phyloP scores from a whole-genome alignment of 2,797 vertebrate species.

The Sebastes steindachneri region DNA sequence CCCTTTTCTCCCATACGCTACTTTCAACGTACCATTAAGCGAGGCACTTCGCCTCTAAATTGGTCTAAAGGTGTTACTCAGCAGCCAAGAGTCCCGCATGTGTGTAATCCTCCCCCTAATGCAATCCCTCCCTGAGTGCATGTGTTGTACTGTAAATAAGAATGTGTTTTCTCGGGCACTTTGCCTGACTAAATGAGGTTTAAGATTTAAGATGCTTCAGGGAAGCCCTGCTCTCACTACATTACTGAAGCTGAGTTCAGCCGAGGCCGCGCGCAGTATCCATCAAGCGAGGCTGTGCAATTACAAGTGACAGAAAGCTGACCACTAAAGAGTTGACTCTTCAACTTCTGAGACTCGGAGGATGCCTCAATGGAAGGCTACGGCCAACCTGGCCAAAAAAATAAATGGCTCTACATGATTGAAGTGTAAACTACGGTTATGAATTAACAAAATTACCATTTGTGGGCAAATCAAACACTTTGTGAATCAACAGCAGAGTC shows the following conservation, averaged over 20 bases:
- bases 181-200: constrained; percentile 61
- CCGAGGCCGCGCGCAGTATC: constrained; percentile 52
- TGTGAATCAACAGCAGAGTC: constrained; percentile 39
- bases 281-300: constrained; percentile 47
- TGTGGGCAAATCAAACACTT: constrained; percentile 26
- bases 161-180: constrained; percentile 59
- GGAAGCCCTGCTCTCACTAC: constrained; percentile 51
- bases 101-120: constrained; percentile 38
- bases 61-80: constrained; percentile 41
- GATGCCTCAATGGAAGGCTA: constrained; percentile 45
- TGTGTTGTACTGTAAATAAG: constrained; percentile 70
- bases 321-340: constrained; percentile 62
- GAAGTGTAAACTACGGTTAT: constrained; percentile 49
- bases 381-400: constrained; percentile 50
- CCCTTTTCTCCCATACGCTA: constrained; percentile 10
- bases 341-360: constrained; percentile 50
- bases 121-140: constrained; percentile 34
- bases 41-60: constrained; percentile 40
- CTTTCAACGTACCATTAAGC: constrained; percentile 34
- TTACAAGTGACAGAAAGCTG: constrained; percentile 62
- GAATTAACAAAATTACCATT: constrained; percentile 37
- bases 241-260: constrained; percentile 54
- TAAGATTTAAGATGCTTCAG: constrained; percentile 65
- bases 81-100: constrained; percentile 42
- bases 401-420: constrained; percentile 35